Percentiles rank a stretch among this genome's conserved stretches.
These are phyloP conservation scores for Oncorhynchus nerka DNA, from an alignment of 2,113 vertebrate species.

Conservation along the genomic window DNA sequence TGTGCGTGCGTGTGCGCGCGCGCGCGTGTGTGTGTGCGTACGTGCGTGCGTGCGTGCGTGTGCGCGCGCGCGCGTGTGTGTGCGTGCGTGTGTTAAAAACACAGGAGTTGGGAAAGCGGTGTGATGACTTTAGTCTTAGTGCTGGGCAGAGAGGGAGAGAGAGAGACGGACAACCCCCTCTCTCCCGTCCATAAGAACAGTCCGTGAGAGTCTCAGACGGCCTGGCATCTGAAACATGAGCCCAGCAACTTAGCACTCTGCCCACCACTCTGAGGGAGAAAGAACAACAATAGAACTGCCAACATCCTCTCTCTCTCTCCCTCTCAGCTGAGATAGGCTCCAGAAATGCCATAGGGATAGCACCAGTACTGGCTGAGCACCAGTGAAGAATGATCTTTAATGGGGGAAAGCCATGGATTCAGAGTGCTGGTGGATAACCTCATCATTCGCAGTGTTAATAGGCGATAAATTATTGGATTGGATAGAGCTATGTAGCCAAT, in stretches of 20 bases:
- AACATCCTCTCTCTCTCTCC: slow-evolving; percentile 20
- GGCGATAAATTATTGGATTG: background rate
- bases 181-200: background rate
- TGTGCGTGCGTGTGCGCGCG: background rate
- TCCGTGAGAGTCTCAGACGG: background rate
- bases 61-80: no score
- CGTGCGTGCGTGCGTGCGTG: no score
- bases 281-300: slow-evolving; percentile 47
- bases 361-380: background rate
- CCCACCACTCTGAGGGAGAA: slow-evolving; percentile 19
- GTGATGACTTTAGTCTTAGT: background rate
- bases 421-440: background rate
- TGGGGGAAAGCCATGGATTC: background rate
- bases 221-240: slow-evolving; percentile 54
- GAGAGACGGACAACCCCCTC: slow-evolving; percentile 3
- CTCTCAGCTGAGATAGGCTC: slow-evolving; percentile 33
- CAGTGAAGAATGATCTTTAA: background rate
- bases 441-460: background rate
- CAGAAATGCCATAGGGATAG: slow-evolving; percentile 17
- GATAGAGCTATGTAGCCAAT: background rate
- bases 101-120: background rate
- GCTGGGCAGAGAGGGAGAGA: slow-evolving; percentile 2
- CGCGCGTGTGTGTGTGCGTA: no score
- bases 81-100: background rate
- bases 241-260: slow-evolving; percentile 41